phyloP scores from a whole-genome alignment of 1,140 invertebrate genomes.

The Drosophila chauvacae region DNA sequence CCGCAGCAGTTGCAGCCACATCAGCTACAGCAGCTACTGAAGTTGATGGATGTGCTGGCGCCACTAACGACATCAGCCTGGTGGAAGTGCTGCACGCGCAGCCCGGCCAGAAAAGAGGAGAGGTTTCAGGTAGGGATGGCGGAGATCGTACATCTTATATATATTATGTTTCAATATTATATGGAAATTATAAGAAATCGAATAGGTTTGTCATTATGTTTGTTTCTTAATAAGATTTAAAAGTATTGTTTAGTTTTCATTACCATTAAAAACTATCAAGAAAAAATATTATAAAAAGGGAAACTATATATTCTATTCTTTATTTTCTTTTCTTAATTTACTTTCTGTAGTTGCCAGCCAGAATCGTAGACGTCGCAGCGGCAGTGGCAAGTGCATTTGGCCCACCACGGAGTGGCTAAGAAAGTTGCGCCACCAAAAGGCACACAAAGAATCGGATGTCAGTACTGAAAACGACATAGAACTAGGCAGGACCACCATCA shows the following conservation, averaged over 20 bases:
- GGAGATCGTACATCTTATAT: neutral
- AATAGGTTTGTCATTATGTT: neutral
- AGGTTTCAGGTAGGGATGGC: neutral
- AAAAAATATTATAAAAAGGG: neutral
- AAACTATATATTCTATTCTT: neutral
- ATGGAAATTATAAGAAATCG: neutral
- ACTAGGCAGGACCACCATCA: conserved; percentile 3
- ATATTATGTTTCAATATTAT: neutral
- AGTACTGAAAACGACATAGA: conserved; percentile 30
- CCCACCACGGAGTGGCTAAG: conserved; percentile 66
- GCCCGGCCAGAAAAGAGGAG: conserved; percentile 2
- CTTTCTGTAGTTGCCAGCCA: neutral
- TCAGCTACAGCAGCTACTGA: conserved; percentile 24
- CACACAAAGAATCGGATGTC: neutral
- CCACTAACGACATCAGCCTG: conserved; percentile 69
- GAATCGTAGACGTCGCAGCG: conserved; percentile 50
- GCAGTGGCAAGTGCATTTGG: conserved; percentile 70
- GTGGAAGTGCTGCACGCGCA: conserved; percentile 57
- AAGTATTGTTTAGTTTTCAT: neutral
- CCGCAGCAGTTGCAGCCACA: conserved; percentile 19
- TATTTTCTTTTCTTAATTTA: neutral
- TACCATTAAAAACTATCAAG: no score
- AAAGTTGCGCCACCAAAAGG: conserved; percentile 44
- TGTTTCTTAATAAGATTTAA: no score
- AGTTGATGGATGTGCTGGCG: conserved; percentile 67